phyloP scores from a whole-genome alignment of 2,113 vertebrate species.

The Sardina pilchardus region DNA sequence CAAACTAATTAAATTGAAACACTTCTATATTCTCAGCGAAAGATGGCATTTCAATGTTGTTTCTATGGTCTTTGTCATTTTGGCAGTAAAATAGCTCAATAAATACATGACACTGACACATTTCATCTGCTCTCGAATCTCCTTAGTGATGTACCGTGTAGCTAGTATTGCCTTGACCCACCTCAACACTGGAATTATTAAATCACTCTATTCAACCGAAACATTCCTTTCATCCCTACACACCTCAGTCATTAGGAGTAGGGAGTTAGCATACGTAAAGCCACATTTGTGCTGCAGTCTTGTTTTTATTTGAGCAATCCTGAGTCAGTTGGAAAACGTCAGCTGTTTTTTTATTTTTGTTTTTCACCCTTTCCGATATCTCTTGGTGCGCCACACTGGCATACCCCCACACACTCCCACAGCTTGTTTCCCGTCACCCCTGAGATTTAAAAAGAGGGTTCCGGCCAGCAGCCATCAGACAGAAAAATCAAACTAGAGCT shows the following conservation, averaged over 20 bases:
- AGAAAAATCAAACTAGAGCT: background rate
- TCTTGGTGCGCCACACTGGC: background rate
- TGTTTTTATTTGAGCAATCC: background rate
- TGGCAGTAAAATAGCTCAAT: no score
- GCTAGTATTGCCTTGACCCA: background rate
- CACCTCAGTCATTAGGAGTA: background rate
- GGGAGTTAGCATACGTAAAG: background rate
- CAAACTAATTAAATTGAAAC: no score
- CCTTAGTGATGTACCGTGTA: background rate
- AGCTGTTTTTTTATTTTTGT: conserved; percentile 6
- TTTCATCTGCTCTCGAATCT: background rate
- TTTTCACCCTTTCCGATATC: background rate
- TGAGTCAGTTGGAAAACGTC: background rate
- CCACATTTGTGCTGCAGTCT: background rate
- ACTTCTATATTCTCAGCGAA: no score
- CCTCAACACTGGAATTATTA: background rate
- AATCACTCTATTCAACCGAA: background rate
- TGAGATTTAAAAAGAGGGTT: background rate
- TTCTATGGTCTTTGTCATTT: no score
- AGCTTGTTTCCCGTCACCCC: background rate
- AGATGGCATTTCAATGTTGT: no score
- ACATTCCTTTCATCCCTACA: background rate
- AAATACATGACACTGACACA: no score
- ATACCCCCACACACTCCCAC: background rate
- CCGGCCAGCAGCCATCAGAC: background rate